phyloP scores from a whole-genome alignment of 64 coral and sea anemone genomes.

The Porites australiensis region DNA sequence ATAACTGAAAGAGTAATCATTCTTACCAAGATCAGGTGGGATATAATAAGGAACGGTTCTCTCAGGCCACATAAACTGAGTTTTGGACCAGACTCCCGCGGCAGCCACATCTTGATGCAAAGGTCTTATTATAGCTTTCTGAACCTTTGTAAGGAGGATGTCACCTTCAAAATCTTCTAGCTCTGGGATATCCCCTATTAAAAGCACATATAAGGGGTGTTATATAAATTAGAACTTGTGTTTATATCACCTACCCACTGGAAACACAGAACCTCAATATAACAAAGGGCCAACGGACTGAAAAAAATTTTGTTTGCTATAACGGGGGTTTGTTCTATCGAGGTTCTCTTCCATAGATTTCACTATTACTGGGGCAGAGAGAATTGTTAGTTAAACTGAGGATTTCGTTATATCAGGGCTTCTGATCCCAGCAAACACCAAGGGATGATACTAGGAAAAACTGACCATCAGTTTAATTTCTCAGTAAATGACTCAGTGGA shows the following conservation, averaged over 20 bases:
- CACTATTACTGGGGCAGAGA: no score
- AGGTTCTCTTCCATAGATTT: no score
- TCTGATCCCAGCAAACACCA: no score
- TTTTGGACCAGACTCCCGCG: constrained; percentile 21
- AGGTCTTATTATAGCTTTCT: constrained; percentile 67
- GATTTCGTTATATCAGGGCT: no score
- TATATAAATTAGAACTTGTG: no score
- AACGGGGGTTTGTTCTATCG: no score
- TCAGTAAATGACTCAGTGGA: no score
- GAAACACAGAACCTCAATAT: background rate
- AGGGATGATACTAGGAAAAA: no score
- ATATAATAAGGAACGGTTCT: constrained; percentile 82
- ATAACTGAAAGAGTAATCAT: background rate
- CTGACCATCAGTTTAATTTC: no score
- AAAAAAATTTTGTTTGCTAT: no score
- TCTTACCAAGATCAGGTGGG: constrained; percentile 82
- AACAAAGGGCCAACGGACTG: background rate
- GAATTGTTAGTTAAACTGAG: no score
- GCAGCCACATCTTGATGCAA: constrained; percentile 33
- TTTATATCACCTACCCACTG: no score
- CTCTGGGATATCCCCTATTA: constrained; percentile 37
- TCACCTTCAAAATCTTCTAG: constrained; percentile 89
- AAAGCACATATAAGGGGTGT: background rate
- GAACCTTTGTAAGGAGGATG: constrained; percentile 82
- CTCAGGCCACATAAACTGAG: constrained; percentile 83